Conservation (phyloP, 1,140 invertebrate genomes). For the Saccostrea glomerata region DNA sequence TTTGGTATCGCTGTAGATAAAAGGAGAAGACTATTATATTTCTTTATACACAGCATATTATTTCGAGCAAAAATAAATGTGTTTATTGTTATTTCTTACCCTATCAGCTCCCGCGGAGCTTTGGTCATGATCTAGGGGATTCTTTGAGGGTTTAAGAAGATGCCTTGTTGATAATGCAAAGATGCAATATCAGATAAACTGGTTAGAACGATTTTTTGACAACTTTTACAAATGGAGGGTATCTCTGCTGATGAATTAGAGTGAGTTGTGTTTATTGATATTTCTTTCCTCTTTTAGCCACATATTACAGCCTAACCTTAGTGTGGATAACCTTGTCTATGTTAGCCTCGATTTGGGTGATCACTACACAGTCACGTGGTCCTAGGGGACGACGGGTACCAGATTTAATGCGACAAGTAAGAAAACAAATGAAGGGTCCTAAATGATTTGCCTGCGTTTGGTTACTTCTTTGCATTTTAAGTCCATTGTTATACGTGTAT, state of each 20-base stretch:
- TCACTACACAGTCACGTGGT: slow-evolving; percentile 68
- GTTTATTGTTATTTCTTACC: slow-evolving; percentile 28
- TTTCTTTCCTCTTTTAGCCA: slow-evolving; percentile 39
- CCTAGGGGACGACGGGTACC: slow-evolving; percentile 65
- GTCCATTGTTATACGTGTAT: no score
- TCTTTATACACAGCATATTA: neutral
- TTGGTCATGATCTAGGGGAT: neutral
- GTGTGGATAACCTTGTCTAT: slow-evolving; percentile 65
- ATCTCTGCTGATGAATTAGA: neutral
- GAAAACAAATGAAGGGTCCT: neutral
- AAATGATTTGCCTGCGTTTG: neutral
- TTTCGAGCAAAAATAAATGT: neutral
- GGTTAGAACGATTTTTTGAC: neutral
- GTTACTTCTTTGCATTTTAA: no score
- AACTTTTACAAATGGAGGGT: neutral
- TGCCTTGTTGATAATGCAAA: neutral
- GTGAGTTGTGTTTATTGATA: neutral
- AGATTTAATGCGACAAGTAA: slow-evolving; percentile 64
- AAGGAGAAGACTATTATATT: neutral
- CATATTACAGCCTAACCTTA: slow-evolving; percentile 48
- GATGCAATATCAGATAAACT: slow-evolving; percentile 19
- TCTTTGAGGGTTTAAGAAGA: neutral
- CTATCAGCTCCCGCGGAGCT: slow-evolving; percentile 10
- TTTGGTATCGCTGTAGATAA: neutral
- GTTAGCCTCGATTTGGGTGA: slow-evolving; percentile 65